Evolutionary conservation across 2,797 vertebrate species (phyloP), one percentile per base, ranked within the genome.

Genomic region (Chaetodon trifasciatus): DNA sequence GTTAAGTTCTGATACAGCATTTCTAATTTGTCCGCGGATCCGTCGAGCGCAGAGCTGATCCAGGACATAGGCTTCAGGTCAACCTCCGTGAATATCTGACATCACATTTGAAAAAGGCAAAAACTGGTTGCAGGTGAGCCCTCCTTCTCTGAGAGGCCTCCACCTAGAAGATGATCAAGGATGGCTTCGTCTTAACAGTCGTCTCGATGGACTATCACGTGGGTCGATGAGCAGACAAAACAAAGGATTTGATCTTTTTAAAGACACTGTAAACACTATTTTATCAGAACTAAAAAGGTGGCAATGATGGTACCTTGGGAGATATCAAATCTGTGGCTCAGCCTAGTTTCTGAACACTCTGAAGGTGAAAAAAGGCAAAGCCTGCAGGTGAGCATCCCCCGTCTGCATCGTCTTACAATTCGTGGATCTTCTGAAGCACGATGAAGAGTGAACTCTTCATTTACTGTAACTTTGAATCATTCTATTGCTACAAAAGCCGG

Each of bases 131-230:
- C 69, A 71, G 67, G 77, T 40, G 47, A 70, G 68, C 71, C 46
- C 63, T 78, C 74, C 76, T 63, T 76, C 88, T 81, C 74, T 11
- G 62, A 83, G 68, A 40, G 75, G 75, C 79, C 84, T 82, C 76
- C 76, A 55, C 79, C 67, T 53, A 56, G 81, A 85, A 83, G 77
- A 79, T 76, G 68, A 86, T 88, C 49, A 53, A 78, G 77, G 85
- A 92, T 93, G 92, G 90, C 91, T 92, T 94, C 74, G 60, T 88
- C 86, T 93, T 92, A 93, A 94, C 93, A 94, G 93, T 94, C 93
- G 40, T 90, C 82, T 84, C 66, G 23, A 84, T 74, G 71, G 83
- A 89, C 81, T 70, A 78, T 58, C 55, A 57, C 21, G 56, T 39
- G 76, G 88, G 80, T 61, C 24, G 62, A 89, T 80, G 71, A 87